A percentile compares a stretch with the other conserved stretches of the same genome.
phyloP scores from a whole-genome alignment of 2,113 vertebrate species.

The Hiodon alosoides region DNA sequence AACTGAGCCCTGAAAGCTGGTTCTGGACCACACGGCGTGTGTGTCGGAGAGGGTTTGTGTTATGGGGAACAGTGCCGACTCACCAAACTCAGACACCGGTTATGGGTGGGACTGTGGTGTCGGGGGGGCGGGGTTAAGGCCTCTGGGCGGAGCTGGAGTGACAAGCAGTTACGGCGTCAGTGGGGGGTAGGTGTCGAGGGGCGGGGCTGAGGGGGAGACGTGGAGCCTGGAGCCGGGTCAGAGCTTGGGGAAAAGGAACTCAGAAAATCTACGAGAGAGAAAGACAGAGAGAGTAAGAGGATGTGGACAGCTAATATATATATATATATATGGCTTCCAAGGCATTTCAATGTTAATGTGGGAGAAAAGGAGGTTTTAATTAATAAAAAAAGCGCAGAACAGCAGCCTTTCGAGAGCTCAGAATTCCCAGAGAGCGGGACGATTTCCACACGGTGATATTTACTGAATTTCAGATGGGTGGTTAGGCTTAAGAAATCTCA shows the following conservation, averaged over 20 bases:
- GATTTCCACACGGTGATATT: too few relatives aligned
- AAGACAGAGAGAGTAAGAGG: constrained; percentile 14
- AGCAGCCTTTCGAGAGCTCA: background rate
- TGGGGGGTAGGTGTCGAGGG: constrained; percentile 8
- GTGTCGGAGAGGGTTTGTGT: constrained; percentile 2
- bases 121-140: constrained; percentile 12
- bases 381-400: background rate
- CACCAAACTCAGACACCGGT: constrained; percentile 21
- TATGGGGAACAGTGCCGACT: constrained; percentile 15
- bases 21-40: background rate
- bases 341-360: background rate
- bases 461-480: too few relatives aligned
- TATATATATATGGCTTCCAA: background rate
- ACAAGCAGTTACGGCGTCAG: constrained; percentile 14
- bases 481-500: too few relatives aligned
- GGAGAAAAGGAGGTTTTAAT: background rate
- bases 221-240: constrained; percentile 57
- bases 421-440: background rate
- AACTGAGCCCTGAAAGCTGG: background rate
- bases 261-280: constrained; percentile 26
- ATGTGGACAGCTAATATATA: constrained; percentile 12
- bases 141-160: constrained; percentile 20
- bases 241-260: constrained; percentile 48
- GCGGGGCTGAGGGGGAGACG: constrained; percentile 44
- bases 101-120: constrained; percentile 15